Base-by-base conservation (phyloP, 2,113 vertebrate genomes). In the Cathartes aura region DNA sequence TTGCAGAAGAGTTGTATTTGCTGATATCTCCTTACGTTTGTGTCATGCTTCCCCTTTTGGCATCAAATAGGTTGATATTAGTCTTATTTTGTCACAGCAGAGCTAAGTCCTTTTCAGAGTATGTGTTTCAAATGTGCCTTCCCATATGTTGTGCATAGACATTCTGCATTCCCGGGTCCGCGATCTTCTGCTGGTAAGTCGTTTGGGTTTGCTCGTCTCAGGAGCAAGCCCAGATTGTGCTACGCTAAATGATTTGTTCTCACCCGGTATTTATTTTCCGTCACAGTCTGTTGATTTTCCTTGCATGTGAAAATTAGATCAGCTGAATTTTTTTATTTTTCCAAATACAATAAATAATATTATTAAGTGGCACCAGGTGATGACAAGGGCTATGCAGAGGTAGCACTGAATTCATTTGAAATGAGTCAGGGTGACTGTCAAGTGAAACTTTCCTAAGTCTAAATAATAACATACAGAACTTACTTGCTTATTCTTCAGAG, bases 91-190 rank as follows among this genome's bases (percentile, higher is more conserved):
- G 42, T 45, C 50, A 32, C 15, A 60, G 62, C 40, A 89, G 71
- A 79, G 32, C 36, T 52, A 56, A 23, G 34, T 78, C 59, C 22
- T 47, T 60, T 62, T 52, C n/a, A 43, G 74, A 73, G 29, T 26
- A 13, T 4, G 5, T 19, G 21, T 68, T 91, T 40, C 70, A 50
- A 45, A 59, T 1, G 3, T 18, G 20, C 78, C 47, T 20, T 30
- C 58, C 58, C n/a, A 2, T 12, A 3, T 36, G 45, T 18, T 15
- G 34, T 30, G 5, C 6, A 2, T 3, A 3, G 64, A 45, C 9
- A 3, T 73, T 45, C 66, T n/a, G 24, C 24, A 1, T 50, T 73
- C 64, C 83, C 55, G 60, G 21, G 23, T 36, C n/a, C 74, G 27
- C 32, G 29, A 18, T 64, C 47, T 48, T 43, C 40, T 90, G 3